Evolutionary conservation across 2,113 vertebrate genomes (phyloP).

Genomic region (Crotophaga sulcirostris): DNA sequence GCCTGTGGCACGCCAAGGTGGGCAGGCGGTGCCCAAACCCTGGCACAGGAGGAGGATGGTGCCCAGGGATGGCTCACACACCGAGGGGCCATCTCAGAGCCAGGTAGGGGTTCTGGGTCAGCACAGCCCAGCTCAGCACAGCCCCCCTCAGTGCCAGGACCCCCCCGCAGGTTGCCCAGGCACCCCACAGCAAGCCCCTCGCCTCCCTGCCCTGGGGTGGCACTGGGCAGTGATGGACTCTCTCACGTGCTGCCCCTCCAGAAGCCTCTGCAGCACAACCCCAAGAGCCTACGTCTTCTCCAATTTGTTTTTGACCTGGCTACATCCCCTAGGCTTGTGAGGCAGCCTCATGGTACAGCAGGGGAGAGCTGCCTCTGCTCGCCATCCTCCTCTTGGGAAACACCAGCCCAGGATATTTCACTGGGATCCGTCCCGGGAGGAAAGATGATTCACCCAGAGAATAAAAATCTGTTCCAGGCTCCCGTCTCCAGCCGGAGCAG

Average conservation of each 20-base stretch:
- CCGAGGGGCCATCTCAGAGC: not conserved
- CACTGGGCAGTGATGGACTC: fast-evolving
- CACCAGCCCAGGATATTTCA: not conserved
- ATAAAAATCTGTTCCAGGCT: not conserved
- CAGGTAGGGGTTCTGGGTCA: not conserved
- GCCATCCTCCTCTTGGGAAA: not conserved
- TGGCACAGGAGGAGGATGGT: fast-evolving
- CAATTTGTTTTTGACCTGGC: not conserved
- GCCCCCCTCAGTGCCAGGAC: fast-evolving
- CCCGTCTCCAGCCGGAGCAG: not conserved
- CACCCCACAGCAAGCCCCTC: fast-evolving
- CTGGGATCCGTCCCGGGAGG: not conserved
- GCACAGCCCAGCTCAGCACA: not conserved
- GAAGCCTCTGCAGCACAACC: not conserved
- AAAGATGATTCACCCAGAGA: not conserved
- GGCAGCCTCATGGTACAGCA: fast-evolving
- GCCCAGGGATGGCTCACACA: fast-evolving
- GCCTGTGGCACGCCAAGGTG: fast-evolving
- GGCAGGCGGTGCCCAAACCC: not conserved
- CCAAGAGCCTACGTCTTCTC: fast-evolving
- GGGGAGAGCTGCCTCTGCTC: not conserved
- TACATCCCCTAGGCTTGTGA: fast-evolving
- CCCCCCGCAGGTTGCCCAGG: not conserved
- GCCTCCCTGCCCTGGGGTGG: fast-evolving
- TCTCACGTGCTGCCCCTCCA: not conserved